A percentile compares a stretch with the other conserved stretches of the same genome.
Conservation (phyloP, 2,113 vertebrate species). For the Ascaphus truei region DNA sequence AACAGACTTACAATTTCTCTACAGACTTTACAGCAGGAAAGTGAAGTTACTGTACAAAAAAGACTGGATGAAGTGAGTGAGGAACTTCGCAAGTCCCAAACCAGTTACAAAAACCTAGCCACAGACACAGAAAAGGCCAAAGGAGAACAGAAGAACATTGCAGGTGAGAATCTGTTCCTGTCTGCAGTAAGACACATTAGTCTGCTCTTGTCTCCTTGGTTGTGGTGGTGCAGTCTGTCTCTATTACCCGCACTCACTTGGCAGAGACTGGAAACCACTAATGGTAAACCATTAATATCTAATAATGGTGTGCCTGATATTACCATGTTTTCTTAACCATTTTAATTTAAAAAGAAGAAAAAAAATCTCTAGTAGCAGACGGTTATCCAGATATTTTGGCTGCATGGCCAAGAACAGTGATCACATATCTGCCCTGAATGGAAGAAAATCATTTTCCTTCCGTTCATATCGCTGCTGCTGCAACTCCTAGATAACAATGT, state of each 20-base stretch:
- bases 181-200: background rate
- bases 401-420: no score
- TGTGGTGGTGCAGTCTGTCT: background rate
- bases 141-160: conserved; percentile 66
- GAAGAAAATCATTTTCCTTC: no score
- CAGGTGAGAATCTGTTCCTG: conserved; percentile 62
- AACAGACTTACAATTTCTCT: background rate
- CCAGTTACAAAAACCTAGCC: conserved; percentile 67
- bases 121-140: conserved; percentile 69
- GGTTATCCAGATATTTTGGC: no score
- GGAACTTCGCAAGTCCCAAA: conserved; percentile 77
- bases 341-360: no score
- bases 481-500: no score
- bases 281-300: no score
- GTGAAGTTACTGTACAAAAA: conserved; percentile 74
- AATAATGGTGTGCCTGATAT: no score
- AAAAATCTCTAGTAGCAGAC: no score
- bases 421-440: no score
- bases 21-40: conserved; percentile 72
- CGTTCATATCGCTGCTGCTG: no score
- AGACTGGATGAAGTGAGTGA: conserved; percentile 80
- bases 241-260: no score
- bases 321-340: background rate
- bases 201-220: background rate
- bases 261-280: no score